Percentiles rank a stretch among this genome's conserved stretches.
phyloP scores from a whole-genome alignment of 1,140 invertebrate species.

The Telenomus remus region DNA sequence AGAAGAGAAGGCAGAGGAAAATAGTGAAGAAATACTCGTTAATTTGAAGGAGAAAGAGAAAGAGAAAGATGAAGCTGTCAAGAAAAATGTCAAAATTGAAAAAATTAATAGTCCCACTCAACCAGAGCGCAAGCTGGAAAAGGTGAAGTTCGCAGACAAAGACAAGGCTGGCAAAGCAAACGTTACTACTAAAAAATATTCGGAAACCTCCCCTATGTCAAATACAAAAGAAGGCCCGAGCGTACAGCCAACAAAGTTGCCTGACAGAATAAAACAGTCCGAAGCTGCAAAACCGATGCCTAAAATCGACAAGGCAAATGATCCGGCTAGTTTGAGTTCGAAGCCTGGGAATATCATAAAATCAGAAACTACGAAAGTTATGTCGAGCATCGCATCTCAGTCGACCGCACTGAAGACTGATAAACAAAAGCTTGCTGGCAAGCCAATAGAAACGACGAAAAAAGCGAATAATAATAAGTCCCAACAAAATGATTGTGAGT shows the following conservation, averaged over 20 bases:
- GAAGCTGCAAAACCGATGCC: constrained; percentile 49
- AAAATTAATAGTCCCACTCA: background rate
- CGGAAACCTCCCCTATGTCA: constrained; percentile 22
- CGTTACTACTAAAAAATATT: constrained; percentile 7
- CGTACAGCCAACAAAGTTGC: constrained; percentile 30
- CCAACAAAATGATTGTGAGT: constrained; percentile 50
- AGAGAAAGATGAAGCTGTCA: background rate
- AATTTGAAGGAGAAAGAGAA: background rate
- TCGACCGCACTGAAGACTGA: constrained; percentile 26
- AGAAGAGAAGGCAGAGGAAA: background rate
- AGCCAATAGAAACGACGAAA: constrained; percentile 36
- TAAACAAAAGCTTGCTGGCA: constrained; percentile 48
- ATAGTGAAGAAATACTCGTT: background rate
- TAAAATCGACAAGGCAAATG: constrained; percentile 49
- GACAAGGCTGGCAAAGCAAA: constrained; percentile 59
- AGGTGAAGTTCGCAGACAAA: constrained; percentile 70
- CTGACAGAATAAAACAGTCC: constrained; percentile 34
- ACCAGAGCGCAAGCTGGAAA: constrained; percentile 61
- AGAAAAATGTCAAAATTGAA: background rate
- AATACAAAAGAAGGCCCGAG: constrained; percentile 24
- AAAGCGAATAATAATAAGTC: constrained; percentile 50
- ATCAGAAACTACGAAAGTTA: constrained; percentile 51
- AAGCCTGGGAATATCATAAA: constrained; percentile 52
- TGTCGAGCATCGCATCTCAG: constrained; percentile 40
- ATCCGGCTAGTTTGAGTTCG: constrained; percentile 44